Evolutionary conservation across 2,113 vertebrate species (phyloP).

Genomic region (Rhipidura dahli): DNA sequence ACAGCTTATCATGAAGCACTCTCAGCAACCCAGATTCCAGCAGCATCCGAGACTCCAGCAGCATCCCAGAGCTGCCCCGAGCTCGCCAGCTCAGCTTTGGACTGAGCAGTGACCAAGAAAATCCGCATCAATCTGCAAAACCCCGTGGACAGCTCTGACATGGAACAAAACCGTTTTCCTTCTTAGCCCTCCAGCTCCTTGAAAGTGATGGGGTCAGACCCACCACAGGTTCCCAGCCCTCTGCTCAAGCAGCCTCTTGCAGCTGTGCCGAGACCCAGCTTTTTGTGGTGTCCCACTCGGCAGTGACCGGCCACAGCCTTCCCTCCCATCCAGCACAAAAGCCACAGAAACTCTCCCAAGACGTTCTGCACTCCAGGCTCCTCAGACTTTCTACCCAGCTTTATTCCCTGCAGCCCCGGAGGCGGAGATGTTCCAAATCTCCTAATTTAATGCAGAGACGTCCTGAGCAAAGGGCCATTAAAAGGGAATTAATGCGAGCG

Average conservation of each 20-base stretch:
- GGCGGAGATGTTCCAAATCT: background rate
- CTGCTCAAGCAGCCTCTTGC: background rate
- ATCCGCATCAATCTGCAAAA: background rate
- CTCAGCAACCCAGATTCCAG: background rate
- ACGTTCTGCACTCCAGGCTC: rapidly evolving
- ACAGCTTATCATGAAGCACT: background rate
- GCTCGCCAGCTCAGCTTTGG: background rate
- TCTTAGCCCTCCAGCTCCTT: background rate
- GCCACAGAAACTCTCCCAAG: constrained; percentile 18
- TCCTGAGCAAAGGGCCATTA: background rate
- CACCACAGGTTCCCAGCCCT: background rate
- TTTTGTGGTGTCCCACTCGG: constrained; percentile 1
- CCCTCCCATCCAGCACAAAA: background rate
- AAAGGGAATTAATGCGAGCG: background rate
- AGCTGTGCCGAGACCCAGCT: background rate
- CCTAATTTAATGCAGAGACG: background rate
- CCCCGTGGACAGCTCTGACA: background rate
- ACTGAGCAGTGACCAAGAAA: background rate
- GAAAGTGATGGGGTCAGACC: background rate
- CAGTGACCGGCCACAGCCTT: background rate
- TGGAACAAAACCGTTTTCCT: background rate
- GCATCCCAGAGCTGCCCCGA: background rate
- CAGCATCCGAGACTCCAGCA: background rate
- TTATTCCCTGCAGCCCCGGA: background rate
- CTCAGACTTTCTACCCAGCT: background rate